Evolutionary conservation across 2,888 invertebrate species (phyloP).

Genomic region (Chymomyza amoena): DNA sequence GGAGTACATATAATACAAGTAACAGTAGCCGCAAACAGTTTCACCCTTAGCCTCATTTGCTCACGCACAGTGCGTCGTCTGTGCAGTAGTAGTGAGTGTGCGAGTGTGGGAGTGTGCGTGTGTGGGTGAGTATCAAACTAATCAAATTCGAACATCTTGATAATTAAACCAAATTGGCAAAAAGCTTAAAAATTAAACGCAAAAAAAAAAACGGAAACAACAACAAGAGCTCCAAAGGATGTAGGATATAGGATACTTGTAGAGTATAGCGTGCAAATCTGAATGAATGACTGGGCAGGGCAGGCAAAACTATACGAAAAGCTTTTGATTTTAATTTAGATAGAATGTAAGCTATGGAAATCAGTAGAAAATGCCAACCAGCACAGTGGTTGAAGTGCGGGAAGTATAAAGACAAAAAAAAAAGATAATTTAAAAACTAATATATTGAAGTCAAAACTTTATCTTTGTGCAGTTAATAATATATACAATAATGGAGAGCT

Average conservation of each 20-base stretch:
- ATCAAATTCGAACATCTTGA: slow-evolving; percentile 25
- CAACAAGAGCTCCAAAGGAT: neutral
- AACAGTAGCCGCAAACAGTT: neutral
- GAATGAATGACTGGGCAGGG: neutral
- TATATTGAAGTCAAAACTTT: no score
- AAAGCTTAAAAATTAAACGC: neutral
- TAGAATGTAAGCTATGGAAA: slow-evolving; percentile 63
- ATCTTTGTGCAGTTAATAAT: no score
- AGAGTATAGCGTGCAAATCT: slow-evolving; percentile 4
- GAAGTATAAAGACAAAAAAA: no score
- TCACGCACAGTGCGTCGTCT: neutral
- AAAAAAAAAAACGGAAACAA: neutral
- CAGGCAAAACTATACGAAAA: slow-evolving; percentile 29
- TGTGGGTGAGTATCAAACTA: slow-evolving; percentile 14
- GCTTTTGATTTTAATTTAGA: slow-evolving; percentile 70
- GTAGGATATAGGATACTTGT: neutral
- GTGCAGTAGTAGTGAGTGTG: neutral
- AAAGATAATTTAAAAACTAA: no score
- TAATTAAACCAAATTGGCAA: slow-evolving; percentile 27
- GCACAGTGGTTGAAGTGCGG: neutral
- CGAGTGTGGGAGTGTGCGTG: neutral
- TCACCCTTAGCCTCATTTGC: neutral
- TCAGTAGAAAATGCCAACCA: slow-evolving; percentile 32
- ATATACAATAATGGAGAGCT: no score
- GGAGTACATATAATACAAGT: neutral